These are phyloP conservation scores for Poecilia picta DNA, from an alignment of 2,797 vertebrate species.

Conservation along the genomic window DNA sequence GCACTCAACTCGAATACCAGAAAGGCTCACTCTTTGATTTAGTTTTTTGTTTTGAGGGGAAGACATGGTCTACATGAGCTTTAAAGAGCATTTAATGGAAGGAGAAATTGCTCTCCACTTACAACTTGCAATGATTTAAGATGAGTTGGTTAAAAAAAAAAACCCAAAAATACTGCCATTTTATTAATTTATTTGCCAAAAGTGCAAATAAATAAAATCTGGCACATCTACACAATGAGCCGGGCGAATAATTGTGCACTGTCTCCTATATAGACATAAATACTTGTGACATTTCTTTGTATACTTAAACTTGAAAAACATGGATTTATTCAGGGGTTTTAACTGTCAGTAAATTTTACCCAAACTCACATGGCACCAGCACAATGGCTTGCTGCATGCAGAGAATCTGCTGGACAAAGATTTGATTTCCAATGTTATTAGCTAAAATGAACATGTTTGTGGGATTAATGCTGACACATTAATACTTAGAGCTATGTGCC, in stretches of 20 bases:
- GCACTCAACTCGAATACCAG: no score
- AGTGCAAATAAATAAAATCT: not conserved
- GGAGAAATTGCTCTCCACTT: not conserved
- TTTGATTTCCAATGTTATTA: not conserved
- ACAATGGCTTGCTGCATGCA: not conserved
- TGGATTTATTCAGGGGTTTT: not conserved
- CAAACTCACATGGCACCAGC: not conserved
- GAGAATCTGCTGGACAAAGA: not conserved
- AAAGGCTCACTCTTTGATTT: no score
- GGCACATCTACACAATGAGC: not conserved
- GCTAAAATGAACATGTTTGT: not conserved
- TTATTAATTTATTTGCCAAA: no score
- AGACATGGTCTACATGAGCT: slow-evolving; percentile 13
- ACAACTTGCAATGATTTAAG: not conserved
- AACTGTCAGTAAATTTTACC: not conserved
- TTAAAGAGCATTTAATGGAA: not conserved
- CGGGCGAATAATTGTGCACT: not conserved
- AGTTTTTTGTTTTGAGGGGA: no score
- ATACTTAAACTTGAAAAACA: not conserved
- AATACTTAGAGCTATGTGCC: not conserved
- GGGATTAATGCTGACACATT: not conserved
- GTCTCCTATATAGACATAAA: not conserved
- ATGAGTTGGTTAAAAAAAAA: not conserved
- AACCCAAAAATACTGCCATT: no score
- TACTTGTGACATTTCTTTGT: not conserved